These are phyloP conservation scores for Rhinichthys klamathensis DNA, from an alignment of 2,113 vertebrate genomes.

Conservation along the genomic window DNA sequence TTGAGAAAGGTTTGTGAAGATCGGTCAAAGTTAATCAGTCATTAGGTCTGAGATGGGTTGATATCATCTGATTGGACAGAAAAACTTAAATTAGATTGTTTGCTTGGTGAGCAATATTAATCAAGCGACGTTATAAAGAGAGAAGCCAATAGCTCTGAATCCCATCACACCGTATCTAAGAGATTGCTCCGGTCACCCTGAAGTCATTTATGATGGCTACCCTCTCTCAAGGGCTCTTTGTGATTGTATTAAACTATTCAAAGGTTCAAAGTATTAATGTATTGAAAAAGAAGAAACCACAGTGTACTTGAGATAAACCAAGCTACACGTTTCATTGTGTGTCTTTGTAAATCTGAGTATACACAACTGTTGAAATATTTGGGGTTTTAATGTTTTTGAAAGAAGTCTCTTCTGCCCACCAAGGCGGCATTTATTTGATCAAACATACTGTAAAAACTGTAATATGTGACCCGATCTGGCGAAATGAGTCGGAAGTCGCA, in stretches of 20 bases:
- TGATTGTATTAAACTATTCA: not conserved
- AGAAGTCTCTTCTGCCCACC: not conserved
- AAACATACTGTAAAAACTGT: not conserved
- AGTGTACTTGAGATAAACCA: too few species aligned
- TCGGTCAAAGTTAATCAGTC: not conserved
- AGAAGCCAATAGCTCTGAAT: not conserved
- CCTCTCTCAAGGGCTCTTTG: not conserved
- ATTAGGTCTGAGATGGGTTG: not conserved
- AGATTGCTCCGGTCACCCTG: not conserved
- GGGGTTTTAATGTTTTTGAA: not conserved
- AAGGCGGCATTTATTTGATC: not conserved
- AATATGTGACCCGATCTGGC: too few species aligned
- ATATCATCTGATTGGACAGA: not conserved
- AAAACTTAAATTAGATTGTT: slow-evolving; percentile 5
- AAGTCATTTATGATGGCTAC: not conserved
- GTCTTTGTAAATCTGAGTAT: too few species aligned
- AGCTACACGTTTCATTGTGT: too few species aligned
- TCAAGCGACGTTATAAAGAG: slow-evolving; percentile 3
- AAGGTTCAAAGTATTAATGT: not conserved
- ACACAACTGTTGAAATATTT: not conserved
- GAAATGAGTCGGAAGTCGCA: too few species aligned
- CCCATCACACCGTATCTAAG: not conserved
- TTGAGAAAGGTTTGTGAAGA: not conserved
- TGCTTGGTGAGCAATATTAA: slow-evolving; percentile 8
- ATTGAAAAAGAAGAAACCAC: too few species aligned